Evolutionary conservation across 2,888 invertebrate genomes (phyloP), one percentile per base, ranked within the genome.

Genomic region (Mycogona germanica): DNA sequence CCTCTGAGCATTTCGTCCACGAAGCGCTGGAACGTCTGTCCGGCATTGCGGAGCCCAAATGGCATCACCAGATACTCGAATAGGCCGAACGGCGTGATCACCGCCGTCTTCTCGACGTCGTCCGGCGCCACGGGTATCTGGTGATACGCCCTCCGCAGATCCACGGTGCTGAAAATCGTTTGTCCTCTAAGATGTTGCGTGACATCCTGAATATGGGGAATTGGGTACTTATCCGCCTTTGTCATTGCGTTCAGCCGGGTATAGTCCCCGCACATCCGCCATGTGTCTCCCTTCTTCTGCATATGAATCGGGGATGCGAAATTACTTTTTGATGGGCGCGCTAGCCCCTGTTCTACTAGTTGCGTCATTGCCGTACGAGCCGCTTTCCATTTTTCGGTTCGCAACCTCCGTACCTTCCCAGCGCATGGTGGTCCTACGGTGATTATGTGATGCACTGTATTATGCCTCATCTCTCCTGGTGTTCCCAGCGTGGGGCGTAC

Each of bases 21-120:
- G 2, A 55, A 47, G n/a, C 53, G 30, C 17, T 53, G 56, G 25
- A 53, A 70, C 0, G 68, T 67, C 25, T 52, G 51, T 2, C 57
- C 52, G 2, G 58, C 46, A 25, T 58, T 60, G 1, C 41, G n/a
- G 9, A 61, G 51, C 14, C 57, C 60, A 19, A 59, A 60, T 14
- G 60, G 54, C 60, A 59, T 60, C 3, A 23, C 26, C 3, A 41
- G 12, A 32, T 38, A 59, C 49, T 60, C 59, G n/a, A 2, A 44
- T 3, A 2, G 44, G 19, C 44, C 44, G 9, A 44, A 44, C 2
- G 3, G 44, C 5, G 44, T 44, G 3, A 25, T 44, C 1, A 44
- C 44, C n/a, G 44, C 44, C n/a, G 44, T 44, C 23, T 44, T 44
- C 1, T 17, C 2, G 23, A 6, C 9, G 25, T 29, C 44, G 5